Base-by-base conservation (phyloP, 2,113 vertebrate genomes). In the Lipophrys pholis region DNA sequence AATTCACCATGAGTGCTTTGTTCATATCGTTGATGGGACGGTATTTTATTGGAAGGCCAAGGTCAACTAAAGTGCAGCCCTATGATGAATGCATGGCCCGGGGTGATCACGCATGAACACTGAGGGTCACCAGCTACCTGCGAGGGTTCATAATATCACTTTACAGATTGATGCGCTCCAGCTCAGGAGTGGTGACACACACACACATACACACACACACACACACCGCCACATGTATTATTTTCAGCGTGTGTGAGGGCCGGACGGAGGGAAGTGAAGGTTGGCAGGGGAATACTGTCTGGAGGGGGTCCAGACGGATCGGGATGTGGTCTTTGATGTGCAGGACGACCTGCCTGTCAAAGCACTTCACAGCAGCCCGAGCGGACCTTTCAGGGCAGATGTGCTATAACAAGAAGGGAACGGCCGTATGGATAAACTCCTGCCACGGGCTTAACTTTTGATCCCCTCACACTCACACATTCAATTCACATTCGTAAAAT, bases 321-420 rank as follows among this genome's bases (percentile, higher is more conserved):
- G 58, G 21, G 39, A 51, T 14, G 8, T 53, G 40, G 17, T 58
- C 51, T 79, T 69, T 76, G 76, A 79, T 63, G 71, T 76, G 56
- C 56, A 17, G 6, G 2, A 51, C 48, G 59, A 51, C 38, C 43
- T 5, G 73, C 61, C 73, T 16, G 53, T 69, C 68, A 50, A 60
- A 65, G 42, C 11, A 0, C 49, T 38, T 48, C 66, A 56, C 46
- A 36, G 40, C 11, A 46, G 6, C 15, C 11, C 1, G 48, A 35
- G 49, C 5, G n/a, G 42, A 42, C 0, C 35, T 60, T 41, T 30
- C 39, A 11, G 61, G 75, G 30, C 52, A 11, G 43, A 56, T 48
- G 55, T 3, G 5, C 39, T 4, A 30, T 30, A 30, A 30, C n/a
- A 40, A 52, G 21, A 21, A 38, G 21, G 10, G 7, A 54, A 5